These are phyloP conservation scores for Picus viridis DNA, from an alignment of 2,797 vertebrate genomes.

Conservation along the genomic window DNA sequence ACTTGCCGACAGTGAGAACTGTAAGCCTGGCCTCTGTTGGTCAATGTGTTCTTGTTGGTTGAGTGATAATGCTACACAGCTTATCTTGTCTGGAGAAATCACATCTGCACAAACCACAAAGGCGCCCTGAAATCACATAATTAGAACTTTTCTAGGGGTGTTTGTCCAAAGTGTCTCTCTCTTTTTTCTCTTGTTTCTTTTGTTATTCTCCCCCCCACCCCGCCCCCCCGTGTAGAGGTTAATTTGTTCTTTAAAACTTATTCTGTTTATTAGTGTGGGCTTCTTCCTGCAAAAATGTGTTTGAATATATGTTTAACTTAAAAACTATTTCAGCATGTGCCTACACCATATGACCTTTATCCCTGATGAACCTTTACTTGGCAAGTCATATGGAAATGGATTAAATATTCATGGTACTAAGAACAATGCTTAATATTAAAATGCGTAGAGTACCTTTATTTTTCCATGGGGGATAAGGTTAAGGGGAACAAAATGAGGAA, in stretches of 20 bases:
- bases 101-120: background rate
- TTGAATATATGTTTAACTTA: background rate
- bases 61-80: background rate
- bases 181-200: background rate
- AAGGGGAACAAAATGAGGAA: background rate
- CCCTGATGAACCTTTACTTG: background rate
- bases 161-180: background rate
- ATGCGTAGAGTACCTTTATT: background rate
- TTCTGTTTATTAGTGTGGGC: rapidly evolving
- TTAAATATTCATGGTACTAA: background rate
- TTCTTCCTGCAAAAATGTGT: background rate
- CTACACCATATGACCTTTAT: background rate
- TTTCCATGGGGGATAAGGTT: background rate
- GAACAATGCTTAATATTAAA: background rate
- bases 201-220: too few relatives aligned
- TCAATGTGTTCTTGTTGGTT: background rate
- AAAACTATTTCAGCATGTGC: background rate
- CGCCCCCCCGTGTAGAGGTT: background rate
- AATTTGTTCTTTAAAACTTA: background rate
- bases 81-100: background rate
- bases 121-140: background rate
- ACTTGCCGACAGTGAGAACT: background rate
- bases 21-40: background rate
- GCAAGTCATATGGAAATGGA: background rate
- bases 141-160: background rate